Evolutionary conservation across 2,888 invertebrate species (phyloP).

Genomic region (Campopleginae sp.): DNA sequence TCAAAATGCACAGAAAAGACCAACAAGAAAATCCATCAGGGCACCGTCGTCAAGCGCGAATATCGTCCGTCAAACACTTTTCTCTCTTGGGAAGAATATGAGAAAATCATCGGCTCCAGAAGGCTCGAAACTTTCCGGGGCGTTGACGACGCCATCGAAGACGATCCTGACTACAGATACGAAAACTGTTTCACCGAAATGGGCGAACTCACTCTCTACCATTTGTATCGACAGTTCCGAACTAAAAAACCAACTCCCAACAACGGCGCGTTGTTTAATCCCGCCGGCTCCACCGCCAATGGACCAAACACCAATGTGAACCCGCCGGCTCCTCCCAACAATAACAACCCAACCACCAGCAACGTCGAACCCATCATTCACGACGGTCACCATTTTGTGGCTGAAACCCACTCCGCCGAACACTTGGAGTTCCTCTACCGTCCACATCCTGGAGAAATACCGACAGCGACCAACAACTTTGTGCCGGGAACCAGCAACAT

Average conservation of each 20-base stretch:
- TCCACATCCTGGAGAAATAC: constrained; percentile 62
- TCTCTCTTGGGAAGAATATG: constrained; percentile 63
- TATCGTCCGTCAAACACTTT: constrained; percentile 52
- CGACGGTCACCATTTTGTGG: constrained; percentile 63
- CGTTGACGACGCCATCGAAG: constrained; percentile 58
- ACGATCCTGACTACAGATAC: constrained; percentile 63
- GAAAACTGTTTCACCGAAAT: constrained; percentile 65
- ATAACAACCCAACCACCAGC: constrained; percentile 35
- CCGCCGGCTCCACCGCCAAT: not conserved
- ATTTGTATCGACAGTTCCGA: constrained; percentile 61
- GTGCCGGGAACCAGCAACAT: constrained; percentile 64
- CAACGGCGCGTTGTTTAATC: constrained; percentile 40
- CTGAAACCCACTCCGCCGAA: constrained; percentile 52
- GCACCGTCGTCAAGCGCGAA: constrained; percentile 38
- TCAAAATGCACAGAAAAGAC: constrained; percentile 60
- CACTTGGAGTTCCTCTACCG: constrained; percentile 64
- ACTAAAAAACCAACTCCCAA: constrained; percentile 58
- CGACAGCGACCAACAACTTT: constrained; percentile 50
- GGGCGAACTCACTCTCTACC: constrained; percentile 62
- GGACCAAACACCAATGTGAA: not conserved
- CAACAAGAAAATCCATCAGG: constrained; percentile 53
- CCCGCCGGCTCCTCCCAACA: not conserved
- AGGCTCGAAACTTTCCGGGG: constrained; percentile 58
- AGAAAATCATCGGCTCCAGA: constrained; percentile 58
- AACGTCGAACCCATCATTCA: constrained; percentile 56